phyloP scores from a whole-genome alignment of 2,888 invertebrate genomes.

The Mimachlamys varia region DNA sequence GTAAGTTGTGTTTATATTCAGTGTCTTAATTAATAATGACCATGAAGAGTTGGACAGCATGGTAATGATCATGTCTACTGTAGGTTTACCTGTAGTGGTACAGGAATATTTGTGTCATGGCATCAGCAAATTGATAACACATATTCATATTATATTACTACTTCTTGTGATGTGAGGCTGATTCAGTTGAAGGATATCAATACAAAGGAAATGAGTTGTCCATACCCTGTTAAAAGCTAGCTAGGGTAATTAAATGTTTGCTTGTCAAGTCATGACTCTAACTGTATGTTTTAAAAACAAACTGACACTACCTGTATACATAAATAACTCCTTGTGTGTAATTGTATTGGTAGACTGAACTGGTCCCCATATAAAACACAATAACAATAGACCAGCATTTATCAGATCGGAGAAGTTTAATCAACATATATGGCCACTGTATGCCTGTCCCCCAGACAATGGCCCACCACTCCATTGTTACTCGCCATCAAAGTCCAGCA shows the following conservation, averaged over 20 bases:
- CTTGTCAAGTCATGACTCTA: neutral
- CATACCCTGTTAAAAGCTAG: too few species aligned
- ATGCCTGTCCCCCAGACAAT: neutral
- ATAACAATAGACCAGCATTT: neutral
- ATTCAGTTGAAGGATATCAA: too few species aligned
- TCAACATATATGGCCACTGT: conserved; percentile 15
- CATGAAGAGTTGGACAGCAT: neutral
- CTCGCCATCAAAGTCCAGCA: neutral
- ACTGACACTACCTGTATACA: conserved; percentile 26
- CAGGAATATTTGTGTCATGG: too few species aligned
- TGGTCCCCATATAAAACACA: neutral
- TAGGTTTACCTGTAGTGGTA: too few species aligned
- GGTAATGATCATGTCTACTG: too few species aligned
- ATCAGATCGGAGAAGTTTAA: neutral
- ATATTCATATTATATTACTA: too few species aligned
- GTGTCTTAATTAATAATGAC: neutral
- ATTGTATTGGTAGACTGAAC: neutral
- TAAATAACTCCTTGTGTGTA: neutral
- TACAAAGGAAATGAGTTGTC: too few species aligned
- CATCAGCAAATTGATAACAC: too few species aligned
- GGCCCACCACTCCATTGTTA: neutral
- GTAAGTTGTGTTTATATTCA: neutral
- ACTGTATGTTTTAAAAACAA: neutral
- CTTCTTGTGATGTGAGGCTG: too few species aligned
- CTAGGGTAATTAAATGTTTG: neutral